Conservation (phyloP, 2,797 vertebrate genomes). For the Arrhamphus sclerolepis region DNA sequence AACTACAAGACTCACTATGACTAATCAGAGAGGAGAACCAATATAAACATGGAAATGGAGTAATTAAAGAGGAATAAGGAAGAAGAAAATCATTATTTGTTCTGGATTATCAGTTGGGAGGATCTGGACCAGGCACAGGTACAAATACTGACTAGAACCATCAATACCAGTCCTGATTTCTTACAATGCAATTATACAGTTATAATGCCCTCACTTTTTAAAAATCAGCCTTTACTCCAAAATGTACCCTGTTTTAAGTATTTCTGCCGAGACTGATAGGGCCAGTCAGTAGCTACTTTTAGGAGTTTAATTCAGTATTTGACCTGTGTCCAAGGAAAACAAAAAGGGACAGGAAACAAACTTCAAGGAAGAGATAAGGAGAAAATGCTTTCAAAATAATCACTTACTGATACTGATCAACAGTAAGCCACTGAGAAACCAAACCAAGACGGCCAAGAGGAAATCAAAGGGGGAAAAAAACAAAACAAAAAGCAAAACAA, state of each 20-base stretch:
- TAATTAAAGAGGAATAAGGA: too few species aligned
- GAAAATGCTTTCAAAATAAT: constrained; percentile 54
- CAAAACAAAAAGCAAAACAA: too few species aligned
- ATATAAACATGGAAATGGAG: neutral
- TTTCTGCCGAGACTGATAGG: too few species aligned
- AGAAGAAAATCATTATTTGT: too few species aligned
- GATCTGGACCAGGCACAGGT: constrained; percentile 21
- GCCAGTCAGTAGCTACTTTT: neutral
- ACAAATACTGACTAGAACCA: constrained; percentile 43
- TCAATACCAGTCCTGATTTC: neutral
- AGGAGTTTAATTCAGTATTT: constrained; percentile 23
- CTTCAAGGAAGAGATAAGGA: constrained; percentile 3
- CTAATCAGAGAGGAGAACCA: constrained; percentile 10
- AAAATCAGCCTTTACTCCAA: too few species aligned
- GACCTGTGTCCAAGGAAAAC: constrained; percentile 29
- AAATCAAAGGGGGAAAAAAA: constrained; percentile 57
- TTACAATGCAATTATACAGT: neutral
- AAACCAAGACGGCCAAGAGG: constrained; percentile 70
- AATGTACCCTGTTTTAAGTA: too few species aligned
- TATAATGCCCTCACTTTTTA: too few species aligned
- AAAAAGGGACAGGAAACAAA: constrained; percentile 20
- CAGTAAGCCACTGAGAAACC: constrained; percentile 82
- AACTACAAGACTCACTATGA: constrained; percentile 11
- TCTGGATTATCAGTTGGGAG: neutral
- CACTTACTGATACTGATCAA: constrained; percentile 86